These are phyloP conservation scores for Pseudopipra pipra DNA, from an alignment of 2,113 vertebrate species.

Conservation along the genomic window DNA sequence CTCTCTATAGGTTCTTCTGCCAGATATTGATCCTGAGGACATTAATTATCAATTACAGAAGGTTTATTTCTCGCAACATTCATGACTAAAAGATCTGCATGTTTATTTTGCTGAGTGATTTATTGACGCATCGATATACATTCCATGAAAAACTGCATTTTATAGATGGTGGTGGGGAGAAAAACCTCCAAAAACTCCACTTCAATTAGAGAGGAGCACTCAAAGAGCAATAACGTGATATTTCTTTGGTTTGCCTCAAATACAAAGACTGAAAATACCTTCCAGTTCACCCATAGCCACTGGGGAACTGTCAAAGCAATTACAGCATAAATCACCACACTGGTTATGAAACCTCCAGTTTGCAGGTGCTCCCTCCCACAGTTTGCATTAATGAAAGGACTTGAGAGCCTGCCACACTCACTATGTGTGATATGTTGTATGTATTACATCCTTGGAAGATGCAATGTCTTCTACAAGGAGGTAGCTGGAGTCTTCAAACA, in stretches of 20 bases:
- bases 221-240: slow-evolving; percentile 13
- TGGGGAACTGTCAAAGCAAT: neutral
- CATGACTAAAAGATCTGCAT: slow-evolving; percentile 60
- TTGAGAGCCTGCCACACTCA: neutral
- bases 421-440: no score
- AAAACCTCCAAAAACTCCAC: slow-evolving; percentile 66
- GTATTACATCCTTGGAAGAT: neutral
- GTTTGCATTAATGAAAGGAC: neutral
- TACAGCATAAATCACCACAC: neutral
- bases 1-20: slow-evolving; percentile 65
- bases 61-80: slow-evolving; percentile 72
- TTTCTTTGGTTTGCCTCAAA: slow-evolving; percentile 48
- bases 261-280: neutral
- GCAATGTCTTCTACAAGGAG: neutral
- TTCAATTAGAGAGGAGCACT: slow-evolving; percentile 62
- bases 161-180: neutral
- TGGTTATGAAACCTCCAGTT: neutral
- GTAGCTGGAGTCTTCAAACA: neutral
- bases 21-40: slow-evolving; percentile 76
- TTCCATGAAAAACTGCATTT: slow-evolving; percentile 73
- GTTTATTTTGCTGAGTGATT: slow-evolving; percentile 78
- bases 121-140: slow-evolving; percentile 62
- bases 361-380: neutral
- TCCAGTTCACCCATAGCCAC: neutral
- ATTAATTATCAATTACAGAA: slow-evolving; percentile 82